phyloP scores from a whole-genome alignment of 2,888 invertebrate species.

The Eupithecia insigniata region DNA sequence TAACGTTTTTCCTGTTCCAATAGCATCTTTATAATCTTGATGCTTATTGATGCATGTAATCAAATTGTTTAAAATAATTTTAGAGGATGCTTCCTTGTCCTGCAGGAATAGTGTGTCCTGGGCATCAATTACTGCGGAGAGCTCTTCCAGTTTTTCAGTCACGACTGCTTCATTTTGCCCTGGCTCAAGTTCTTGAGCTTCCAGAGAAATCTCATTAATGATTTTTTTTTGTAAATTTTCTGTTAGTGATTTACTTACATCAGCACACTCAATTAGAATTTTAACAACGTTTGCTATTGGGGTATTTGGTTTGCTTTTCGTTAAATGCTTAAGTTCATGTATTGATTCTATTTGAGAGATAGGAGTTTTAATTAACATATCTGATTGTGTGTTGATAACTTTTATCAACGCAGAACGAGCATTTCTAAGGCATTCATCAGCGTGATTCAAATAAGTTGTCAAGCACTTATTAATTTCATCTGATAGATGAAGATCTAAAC shows the following conservation, averaged over 20 bases:
- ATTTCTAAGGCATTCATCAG: slow-evolving; percentile 60
- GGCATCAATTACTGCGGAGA: slow-evolving; percentile 51
- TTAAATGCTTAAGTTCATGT: slow-evolving; percentile 43
- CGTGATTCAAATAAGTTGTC: slow-evolving; percentile 56
- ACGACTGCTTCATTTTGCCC: slow-evolving; percentile 47
- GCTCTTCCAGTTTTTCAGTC: slow-evolving; percentile 52
- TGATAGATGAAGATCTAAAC: slow-evolving; percentile 51
- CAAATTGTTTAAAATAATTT: slow-evolving; percentile 53
- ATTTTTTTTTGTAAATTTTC: slow-evolving; percentile 49
- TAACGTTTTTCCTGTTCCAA: slow-evolving; percentile 62
- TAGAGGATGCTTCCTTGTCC: slow-evolving; percentile 40
- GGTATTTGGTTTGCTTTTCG: slow-evolving; percentile 42
- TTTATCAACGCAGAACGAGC: slow-evolving; percentile 59
- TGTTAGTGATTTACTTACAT: slow-evolving; percentile 51
- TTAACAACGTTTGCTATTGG: slow-evolving; percentile 48
- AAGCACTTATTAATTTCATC: slow-evolving; percentile 58
- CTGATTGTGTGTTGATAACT: slow-evolving; percentile 61
- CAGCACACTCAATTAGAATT: slow-evolving; percentile 46
- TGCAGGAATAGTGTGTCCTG: slow-evolving; percentile 39
- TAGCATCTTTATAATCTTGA: slow-evolving; percentile 63
- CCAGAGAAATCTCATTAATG: slow-evolving; percentile 54
- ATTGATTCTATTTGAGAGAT: slow-evolving; percentile 52
- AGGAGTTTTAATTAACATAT: slow-evolving; percentile 59
- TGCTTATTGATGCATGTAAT: slow-evolving; percentile 60
- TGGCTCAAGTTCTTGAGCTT: slow-evolving; percentile 16